A percentile compares a stretch with the other conserved stretches of the same genome.
Evolutionary conservation across 1,140 invertebrate genomes (phyloP).

Genomic region (Dinothrombium tinctorium): DNA sequence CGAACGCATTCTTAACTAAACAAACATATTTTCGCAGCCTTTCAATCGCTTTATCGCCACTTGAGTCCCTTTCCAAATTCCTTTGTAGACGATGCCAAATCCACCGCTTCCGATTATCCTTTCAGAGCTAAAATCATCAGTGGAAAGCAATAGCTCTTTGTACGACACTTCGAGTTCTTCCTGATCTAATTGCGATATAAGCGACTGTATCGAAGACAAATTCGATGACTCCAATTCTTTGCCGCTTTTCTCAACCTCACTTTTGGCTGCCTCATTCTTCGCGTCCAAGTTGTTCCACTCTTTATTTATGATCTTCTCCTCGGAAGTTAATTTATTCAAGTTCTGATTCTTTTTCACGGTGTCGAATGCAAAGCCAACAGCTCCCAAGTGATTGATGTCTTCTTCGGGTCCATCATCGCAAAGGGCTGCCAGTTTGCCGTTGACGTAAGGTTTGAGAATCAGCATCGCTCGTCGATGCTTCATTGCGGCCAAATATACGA

Average conservation of each 20-base stretch:
- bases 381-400: neutral
- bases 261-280: too few relatives aligned
- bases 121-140: constrained; percentile 41
- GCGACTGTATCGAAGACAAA: too few relatives aligned
- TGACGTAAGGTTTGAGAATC: constrained; percentile 31
- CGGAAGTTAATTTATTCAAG: too few relatives aligned
- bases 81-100: constrained; percentile 78
- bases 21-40: constrained; percentile 9
- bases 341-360: too few relatives aligned
- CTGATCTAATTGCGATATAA: too few relatives aligned
- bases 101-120: constrained; percentile 59
- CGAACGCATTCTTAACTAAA: neutral
- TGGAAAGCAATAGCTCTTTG: constrained; percentile 48
- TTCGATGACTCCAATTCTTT: too few relatives aligned
- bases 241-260: too few relatives aligned
- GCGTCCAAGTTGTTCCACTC: too few relatives aligned
- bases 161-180: constrained; percentile 30
- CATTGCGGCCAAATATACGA: constrained; percentile 39
- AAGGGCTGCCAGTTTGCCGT: neutral
- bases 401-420: neutral
- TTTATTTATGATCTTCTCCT: too few relatives aligned
- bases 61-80: constrained; percentile 59
- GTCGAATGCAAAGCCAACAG: neutral
- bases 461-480: constrained; percentile 43
- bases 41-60: constrained; percentile 72